Evolutionary conservation across 2,888 invertebrate species (phyloP), one percentile per base, ranked within the genome.

Genomic region (Tetanocera ferruginea): DNA sequence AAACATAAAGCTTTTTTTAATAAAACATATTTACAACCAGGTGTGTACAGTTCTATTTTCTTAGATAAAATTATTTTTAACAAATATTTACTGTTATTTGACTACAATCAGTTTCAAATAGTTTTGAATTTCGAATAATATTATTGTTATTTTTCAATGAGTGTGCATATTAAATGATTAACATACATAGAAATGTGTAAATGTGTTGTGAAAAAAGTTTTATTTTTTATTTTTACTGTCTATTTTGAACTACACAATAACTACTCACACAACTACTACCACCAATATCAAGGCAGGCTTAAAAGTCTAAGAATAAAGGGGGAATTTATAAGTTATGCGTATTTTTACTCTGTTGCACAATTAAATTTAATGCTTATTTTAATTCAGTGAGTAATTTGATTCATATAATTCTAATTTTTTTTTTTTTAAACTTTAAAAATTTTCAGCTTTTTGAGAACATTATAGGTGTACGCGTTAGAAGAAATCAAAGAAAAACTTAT

Each of bases 271-370:
- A 80, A 84, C 82, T 83, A 84, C 85, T 84, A 84, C 84, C 82
- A 84, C 83, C 82, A 84, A 84, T 83, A 83, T 83, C 81, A 83
- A 83, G 81, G 80, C 82, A 82, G 82, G 82, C 81, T 82, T 75
- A 57, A 55, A 5, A 74, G 28, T 31, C 49, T 70, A 51, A 19
- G 25, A 51, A 28, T 25, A 60, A 60, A 78, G 77, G 79, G 80
- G 81, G 80, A 79, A 78, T 79, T 81, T 77, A 80, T 78, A 76
- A 76, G 76, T 67, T 67, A 34, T 23, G 23, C 17, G n/a, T 31
- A 14, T 14, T 43, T 67, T 19, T 34, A 5, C 23, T 67, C n/a
- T 43, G 23, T 37, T 9, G 43, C 37, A 19, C 60, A 60, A 28
- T 9, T 60, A 60, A 60, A 28, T 25, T 5, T 4, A 60, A 51